Evolutionary conservation across 2,888 invertebrate genomes (phyloP), one percentile per base, ranked within the genome.

Genomic region (Pardosa pseudoannulata): DNA sequence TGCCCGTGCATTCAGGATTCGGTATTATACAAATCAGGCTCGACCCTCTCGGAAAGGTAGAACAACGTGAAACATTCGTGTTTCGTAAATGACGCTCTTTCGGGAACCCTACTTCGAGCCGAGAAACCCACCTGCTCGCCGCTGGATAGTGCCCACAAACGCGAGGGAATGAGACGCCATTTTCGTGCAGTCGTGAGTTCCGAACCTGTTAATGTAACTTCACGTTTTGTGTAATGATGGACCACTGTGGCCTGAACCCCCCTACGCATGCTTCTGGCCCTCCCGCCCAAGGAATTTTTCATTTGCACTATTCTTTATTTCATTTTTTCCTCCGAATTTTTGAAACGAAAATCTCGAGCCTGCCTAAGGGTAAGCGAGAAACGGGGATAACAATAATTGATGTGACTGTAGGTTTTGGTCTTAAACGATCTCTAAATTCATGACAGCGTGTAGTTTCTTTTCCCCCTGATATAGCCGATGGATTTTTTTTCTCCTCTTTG

Each of bases 1-100:
- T 71, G 19, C 70, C 46, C 80, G 29, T 74, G 56, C 68, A 68
- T 76, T 70, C 41, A 36, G 41, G 64, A 36, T 29, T 41, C 67
- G 71, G 82, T 71, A 82, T 76, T 82, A 82, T 82, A 75, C 82
- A 82, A 82, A 82, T 76, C 76, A 82, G 82, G 71, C 75, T 70
- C 74, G 75, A 82, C 82, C 62, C 82, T 76, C 72, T n/a, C 16
- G n/a, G 41, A 50, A 50, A 67, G 32, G 29, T 39, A 39, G 27
- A 75, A 70, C 70, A 82, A 64, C 82, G 16, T 13, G 29, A 46
- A 71, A 68, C 28, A 64, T 76, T 82, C 82, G 82, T 82, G 82
- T 75, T 75, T 70, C 70, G 62, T 82, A 82, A 82, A 82, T 76
- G 82, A 76, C 82, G 75, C 70, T 80, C 46, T 74, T 67, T 46